Base-by-base conservation (phyloP, 1,140 invertebrate species). In the Drosophila azteca region DNA sequence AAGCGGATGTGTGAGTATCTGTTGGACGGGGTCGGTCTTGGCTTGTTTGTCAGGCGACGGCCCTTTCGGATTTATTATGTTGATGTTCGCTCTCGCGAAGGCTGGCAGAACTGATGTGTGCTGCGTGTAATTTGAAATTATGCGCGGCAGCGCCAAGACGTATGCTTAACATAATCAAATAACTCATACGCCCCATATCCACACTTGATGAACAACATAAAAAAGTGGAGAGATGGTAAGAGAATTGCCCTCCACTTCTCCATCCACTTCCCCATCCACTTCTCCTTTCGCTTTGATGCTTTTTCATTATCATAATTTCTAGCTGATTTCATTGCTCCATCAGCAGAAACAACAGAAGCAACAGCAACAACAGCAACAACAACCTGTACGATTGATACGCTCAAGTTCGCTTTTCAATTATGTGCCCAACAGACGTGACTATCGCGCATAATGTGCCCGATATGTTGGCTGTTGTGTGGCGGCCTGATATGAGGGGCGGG, bases 121-220 rank as follows among this genome's bases (percentile, higher is more conserved):
- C 83, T 70, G 83, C 72, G 63, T 72, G 64, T 87, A 88, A 87
- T 88, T 88, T 88, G 83, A 87, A 87, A 87, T 85, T 82, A 85
- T 88, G 82, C 83, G 69, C 50, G 63, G 43, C 66, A 71, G 74
- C 71, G 61, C 57, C 53, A 50, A 44, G 60, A 77, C 78, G 82
- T 82, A 82, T 87, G 79, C 82, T 85, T 76, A 87, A 87, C 83
- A 82, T 87, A 87, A 87, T 88, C 79, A 88, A 87, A 88, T 87
- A 87, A 83, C 82, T 88, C 83, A 87, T 76, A 82, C 79, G 83
- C 79, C 66, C 48, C 45, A 53, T 76, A 13, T 50, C 31, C 7
- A 54, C 61, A 46, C 63, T 73, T 75, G 53, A 75, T 67, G 55
- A 75, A 75, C 60, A 73, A 53, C 41, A 41, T 39, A 77, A 67